Conservation (phyloP, 2,888 invertebrate genomes). For the Hirtodrosophila trivittata region DNA sequence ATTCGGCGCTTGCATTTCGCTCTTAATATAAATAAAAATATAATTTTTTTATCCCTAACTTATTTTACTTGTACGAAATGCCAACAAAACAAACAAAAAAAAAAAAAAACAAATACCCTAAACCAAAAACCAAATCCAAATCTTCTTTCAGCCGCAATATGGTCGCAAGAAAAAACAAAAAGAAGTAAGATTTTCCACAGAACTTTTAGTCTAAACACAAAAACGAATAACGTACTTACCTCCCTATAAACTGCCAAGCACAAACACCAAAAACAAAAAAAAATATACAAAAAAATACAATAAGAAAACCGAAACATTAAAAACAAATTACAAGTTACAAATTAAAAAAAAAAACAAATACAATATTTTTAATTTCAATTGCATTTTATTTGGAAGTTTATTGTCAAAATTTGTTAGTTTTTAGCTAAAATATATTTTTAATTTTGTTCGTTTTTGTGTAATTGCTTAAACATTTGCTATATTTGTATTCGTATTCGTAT, state of each 20-base stretch:
- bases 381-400: slow-evolving; percentile 51
- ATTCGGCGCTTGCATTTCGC: slow-evolving; percentile 68
- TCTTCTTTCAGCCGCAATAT: slow-evolving; percentile 86
- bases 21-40: slow-evolving; percentile 33
- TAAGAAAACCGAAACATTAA: slow-evolving; percentile 1
- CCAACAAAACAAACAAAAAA: slow-evolving; percentile 16
- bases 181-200: slow-evolving; percentile 93
- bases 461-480: slow-evolving; percentile 44
- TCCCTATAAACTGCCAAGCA: slow-evolving; percentile 24
- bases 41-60: slow-evolving; percentile 17
- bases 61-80: slow-evolving; percentile 38
- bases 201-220: slow-evolving; percentile 59
- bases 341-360: slow-evolving; percentile 28
- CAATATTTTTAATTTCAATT: slow-evolving; percentile 44
- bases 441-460: slow-evolving; percentile 33
- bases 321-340: slow-evolving; percentile 24
- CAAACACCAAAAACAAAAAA: slow-evolving; percentile 12
- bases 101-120: slow-evolving; percentile 44
- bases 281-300: slow-evolving; percentile 4
- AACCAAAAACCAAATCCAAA: slow-evolving; percentile 76
- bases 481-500: slow-evolving; percentile 36
- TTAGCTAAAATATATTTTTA: slow-evolving; percentile 32
- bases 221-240: slow-evolving; percentile 42
- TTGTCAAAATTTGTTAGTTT: slow-evolving; percentile 58
- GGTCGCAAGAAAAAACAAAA: slow-evolving; percentile 99